A percentile compares a stretch with the other conserved stretches of the same genome.
These are phyloP conservation scores for Monopterus albus DNA, from an alignment of 2,113 vertebrate genomes.

Conservation along the genomic window DNA sequence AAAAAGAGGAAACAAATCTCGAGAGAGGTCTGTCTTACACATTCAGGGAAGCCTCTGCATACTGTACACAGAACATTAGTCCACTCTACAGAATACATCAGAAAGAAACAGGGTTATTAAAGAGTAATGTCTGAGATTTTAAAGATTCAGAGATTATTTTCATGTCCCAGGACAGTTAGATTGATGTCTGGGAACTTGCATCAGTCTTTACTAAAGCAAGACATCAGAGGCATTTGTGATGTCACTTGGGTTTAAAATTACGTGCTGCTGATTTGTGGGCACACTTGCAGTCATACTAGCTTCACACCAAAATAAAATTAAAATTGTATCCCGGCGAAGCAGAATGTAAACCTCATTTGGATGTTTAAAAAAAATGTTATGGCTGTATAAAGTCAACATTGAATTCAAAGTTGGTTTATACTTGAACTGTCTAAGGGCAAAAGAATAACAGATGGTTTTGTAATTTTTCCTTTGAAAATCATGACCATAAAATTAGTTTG, in stretches of 20 bases:
- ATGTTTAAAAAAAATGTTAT: constrained; percentile 5
- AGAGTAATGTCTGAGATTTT: constrained; percentile 44
- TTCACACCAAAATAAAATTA: constrained; percentile 21
- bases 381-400: constrained; percentile 34
- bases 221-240: constrained; percentile 62
- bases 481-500: constrained; percentile 62
- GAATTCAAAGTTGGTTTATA: constrained; percentile 50
- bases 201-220: constrained; percentile 59
- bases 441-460: constrained; percentile 28
- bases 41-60: constrained; percentile 40
- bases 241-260: constrained; percentile 42
- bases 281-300: constrained; percentile 13
- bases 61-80: constrained; percentile 31
- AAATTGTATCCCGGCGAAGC: constrained; percentile 29
- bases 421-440: constrained; percentile 46
- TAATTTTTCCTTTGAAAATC: constrained; percentile 53
- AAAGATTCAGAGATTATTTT: constrained; percentile 56
- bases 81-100: constrained; percentile 14
- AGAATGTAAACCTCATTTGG: constrained; percentile 44
- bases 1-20: constrained; percentile 40
- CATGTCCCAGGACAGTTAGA: constrained; percentile 42
- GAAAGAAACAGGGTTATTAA: constrained; percentile 30
- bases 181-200: constrained; percentile 61
- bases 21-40: constrained; percentile 40
- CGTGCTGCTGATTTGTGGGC: constrained; percentile 28